Evolutionary conservation across 2,888 invertebrate genomes (phyloP).

Genomic region (Monochamus alternatus): DNA sequence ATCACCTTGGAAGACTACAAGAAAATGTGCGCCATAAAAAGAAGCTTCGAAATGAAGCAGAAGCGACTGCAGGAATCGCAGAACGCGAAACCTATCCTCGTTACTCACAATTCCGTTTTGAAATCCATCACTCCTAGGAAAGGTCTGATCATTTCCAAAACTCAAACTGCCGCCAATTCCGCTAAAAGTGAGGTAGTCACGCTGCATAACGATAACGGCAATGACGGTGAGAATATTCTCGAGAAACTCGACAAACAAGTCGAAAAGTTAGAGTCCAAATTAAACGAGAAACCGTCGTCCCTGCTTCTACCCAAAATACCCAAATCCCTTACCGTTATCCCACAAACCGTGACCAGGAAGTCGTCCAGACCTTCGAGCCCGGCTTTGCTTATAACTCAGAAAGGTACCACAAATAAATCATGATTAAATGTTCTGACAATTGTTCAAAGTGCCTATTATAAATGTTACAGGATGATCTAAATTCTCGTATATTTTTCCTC

Average conservation of each 20-base stretch:
- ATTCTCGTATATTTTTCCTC: not conserved
- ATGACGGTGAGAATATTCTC: slow-evolving; percentile 64
- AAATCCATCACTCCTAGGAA: slow-evolving; percentile 63
- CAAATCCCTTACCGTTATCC: slow-evolving; percentile 86
- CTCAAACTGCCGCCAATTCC: slow-evolving; percentile 57
- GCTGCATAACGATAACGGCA: slow-evolving; percentile 50
- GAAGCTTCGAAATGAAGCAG: slow-evolving; percentile 73
- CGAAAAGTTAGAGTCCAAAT: slow-evolving; percentile 67
- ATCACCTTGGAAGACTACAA: slow-evolving; percentile 86
- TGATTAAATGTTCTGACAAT: slow-evolving; percentile 64
- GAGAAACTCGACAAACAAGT: slow-evolving; percentile 72
- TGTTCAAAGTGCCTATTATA: slow-evolving; percentile 62
- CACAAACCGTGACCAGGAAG: slow-evolving; percentile 74
- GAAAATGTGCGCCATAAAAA: slow-evolving; percentile 83
- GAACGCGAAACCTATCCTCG: slow-evolving; percentile 54
- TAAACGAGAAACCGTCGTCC: slow-evolving; percentile 67
- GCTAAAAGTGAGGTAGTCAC: slow-evolving; percentile 37
- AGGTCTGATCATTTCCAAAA: slow-evolving; percentile 63
- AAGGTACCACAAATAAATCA: slow-evolving; percentile 60
- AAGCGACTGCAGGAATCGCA: slow-evolving; percentile 76
- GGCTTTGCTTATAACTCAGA: slow-evolving; percentile 63
- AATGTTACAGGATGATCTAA: slow-evolving; percentile 36
- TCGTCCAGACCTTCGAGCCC: slow-evolving; percentile 65
- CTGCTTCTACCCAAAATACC: slow-evolving; percentile 84
- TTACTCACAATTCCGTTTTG: slow-evolving; percentile 59